Evolutionary conservation across 2,888 invertebrate genomes (phyloP).

Genomic region (Erebia palarica): DNA sequence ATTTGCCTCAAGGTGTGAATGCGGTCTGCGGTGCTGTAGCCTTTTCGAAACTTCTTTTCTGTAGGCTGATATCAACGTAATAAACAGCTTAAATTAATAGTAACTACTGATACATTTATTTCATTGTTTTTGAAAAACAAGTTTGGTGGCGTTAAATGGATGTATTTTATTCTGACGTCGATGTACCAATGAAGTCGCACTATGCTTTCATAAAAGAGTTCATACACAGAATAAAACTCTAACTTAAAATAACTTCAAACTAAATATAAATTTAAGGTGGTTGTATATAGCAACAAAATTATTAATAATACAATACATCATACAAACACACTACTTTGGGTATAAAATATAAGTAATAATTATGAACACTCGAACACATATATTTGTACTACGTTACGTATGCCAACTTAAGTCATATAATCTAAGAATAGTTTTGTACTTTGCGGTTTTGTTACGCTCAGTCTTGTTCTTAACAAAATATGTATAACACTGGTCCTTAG

Average conservation of each 20-base stretch:
- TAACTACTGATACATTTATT: not conserved
- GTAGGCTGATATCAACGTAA: no score
- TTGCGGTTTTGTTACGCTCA: constrained; percentile 76
- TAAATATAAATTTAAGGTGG: constrained; percentile 57
- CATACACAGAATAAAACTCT: constrained; percentile 60
- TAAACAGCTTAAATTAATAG: no score
- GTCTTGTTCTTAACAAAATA: constrained; percentile 64
- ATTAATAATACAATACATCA: constrained; percentile 54
- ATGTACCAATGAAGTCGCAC: constrained; percentile 9
- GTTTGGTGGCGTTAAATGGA: constrained; percentile 36
- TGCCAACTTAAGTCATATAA: constrained; percentile 64
- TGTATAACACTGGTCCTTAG: constrained; percentile 45
- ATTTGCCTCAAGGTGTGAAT: no score
- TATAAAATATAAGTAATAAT: constrained; percentile 72
- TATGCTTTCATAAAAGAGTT: constrained; percentile 40
- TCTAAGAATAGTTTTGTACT: constrained; percentile 68
- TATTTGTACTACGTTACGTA: constrained; percentile 77
- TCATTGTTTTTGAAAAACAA: constrained; percentile 25
- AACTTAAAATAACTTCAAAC: constrained; percentile 54
- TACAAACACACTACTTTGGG: constrained; percentile 79
- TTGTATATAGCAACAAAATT: constrained; percentile 75
- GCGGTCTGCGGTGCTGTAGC: no score
- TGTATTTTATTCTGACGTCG: constrained; percentile 9
- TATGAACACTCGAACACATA: constrained; percentile 79
- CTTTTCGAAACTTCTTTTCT: no score